Percentiles rank a stretch among this genome's conserved stretches.
These are phyloP conservation scores for Aramus guarauna DNA, from an alignment of 2,113 vertebrate genomes.

Conservation along the genomic window DNA sequence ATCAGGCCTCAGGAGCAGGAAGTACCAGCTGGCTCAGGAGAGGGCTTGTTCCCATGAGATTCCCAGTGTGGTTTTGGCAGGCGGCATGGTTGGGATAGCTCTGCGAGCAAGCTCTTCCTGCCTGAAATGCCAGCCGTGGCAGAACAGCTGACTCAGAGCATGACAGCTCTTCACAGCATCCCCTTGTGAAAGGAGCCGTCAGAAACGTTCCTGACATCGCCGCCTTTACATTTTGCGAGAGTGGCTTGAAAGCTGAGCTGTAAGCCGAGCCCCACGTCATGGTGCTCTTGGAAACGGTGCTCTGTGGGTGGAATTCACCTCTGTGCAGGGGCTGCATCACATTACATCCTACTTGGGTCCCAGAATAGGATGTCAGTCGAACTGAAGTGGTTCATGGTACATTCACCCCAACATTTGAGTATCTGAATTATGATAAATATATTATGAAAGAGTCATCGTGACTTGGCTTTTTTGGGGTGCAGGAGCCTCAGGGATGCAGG, in stretches of 20 bases:
- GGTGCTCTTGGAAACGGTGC: not conserved
- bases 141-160: conserved; percentile 49
- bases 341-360: not conserved
- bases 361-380: not conserved
- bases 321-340: not conserved
- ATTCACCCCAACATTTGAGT: not conserved
- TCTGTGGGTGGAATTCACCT: not conserved
- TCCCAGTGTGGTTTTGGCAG: not conserved
- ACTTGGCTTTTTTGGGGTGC: not conserved
- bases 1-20: conserved; percentile 41
- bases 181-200: not conserved
- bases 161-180: conserved; percentile 35
- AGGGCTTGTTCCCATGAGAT: not conserved
- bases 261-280: not conserved
- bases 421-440: not conserved
- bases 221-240: not conserved
- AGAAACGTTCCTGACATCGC: not conserved
- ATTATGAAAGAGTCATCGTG: accelerated
- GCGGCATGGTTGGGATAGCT: not conserved
- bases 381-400: not conserved
- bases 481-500: not conserved
- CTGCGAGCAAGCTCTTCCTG: not conserved
- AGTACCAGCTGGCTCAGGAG: conserved; percentile 9
- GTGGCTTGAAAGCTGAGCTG: not conserved
- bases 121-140: not conserved